Evolutionary conservation across 1,140 invertebrate species (phyloP).

Genomic region (Solen grandis): DNA sequence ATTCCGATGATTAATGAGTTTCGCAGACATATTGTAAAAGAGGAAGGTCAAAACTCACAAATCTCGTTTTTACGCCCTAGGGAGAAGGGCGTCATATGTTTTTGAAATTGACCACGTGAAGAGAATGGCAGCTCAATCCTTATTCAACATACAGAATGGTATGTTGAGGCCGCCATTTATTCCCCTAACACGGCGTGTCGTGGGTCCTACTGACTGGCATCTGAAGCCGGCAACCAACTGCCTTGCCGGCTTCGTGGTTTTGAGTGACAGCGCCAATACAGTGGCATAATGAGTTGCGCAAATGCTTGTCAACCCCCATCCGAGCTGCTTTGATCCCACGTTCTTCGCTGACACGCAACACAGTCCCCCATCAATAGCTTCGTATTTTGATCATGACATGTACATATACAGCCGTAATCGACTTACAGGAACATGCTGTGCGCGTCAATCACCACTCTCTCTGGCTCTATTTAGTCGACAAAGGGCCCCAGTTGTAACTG

Average conservation of each 20-base stretch:
- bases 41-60: no score
- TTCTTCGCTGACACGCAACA: conserved; percentile 14
- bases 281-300: conserved; percentile 24
- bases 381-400: conserved; percentile 16
- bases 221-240: background rate
- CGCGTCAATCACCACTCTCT: conserved; percentile 21
- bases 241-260: background rate
- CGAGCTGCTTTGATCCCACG: conserved; percentile 27
- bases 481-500: conserved; percentile 21
- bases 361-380: conserved; percentile 2
- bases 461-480: conserved; percentile 39
- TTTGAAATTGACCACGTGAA: no score
- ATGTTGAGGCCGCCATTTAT: no score
- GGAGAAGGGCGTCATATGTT: no score
- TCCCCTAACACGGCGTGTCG: no score
- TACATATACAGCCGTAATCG: conserved; percentile 24
- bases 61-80: no score
- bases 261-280: conserved; percentile 17
- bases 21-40: no score
- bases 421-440: conserved; percentile 1
- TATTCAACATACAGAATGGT: no score
- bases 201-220: no score
- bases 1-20: no score
- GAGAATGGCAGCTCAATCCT: no score
- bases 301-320: conserved; percentile 39